Base-by-base conservation (phyloP, 2,888 invertebrate genomes). In the Lingula anatina region DNA sequence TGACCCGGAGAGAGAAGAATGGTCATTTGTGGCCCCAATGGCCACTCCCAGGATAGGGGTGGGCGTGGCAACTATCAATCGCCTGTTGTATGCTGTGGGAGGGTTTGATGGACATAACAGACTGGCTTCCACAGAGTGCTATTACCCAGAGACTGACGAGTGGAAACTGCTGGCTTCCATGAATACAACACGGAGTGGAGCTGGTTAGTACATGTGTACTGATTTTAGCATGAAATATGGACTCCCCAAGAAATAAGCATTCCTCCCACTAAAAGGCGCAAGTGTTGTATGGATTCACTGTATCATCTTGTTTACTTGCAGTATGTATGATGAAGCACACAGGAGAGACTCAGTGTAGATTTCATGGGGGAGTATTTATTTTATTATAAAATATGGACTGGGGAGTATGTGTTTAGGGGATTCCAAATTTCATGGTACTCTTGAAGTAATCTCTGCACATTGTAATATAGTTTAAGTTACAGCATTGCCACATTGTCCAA, bases 111-210 rank as follows among this genome's bases (percentile, higher is more conserved):
- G 94, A 24, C 81, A 80, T 18, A 81, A 86, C 26, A 82, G 93
- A 28, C 81, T 91, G 50, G 82, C 81, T 60, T 86, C 87, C 31
- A 89, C 86, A 1, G 94, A 94, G 79, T 90, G 91, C 77, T 94
- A 93, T 78, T 90, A 93, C 76, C 93, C 94, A 0, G 94, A 94
- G 79, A 88, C 89, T 73, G 86, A 93, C 73, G 84, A 86, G 64
- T 94, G 94, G 94, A 86, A 84, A 1, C 83, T 85, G 70, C 83
- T 91, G 53, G 83, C 87, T 18, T 80, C 89, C 1, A 89, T 93
- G 88, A 81, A 83, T 51, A 83, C 84, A 26, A 84, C 85, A 5
- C 80, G 93, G 51, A 90, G 90, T 71, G 93, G 93, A 25, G 89
- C 91, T 53, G 92, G 89, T 87, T 54, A 38, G 56, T n/a, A 23